These are phyloP conservation scores for Phalacrocorax brasilianus DNA, from an alignment of 2,113 vertebrate species.

Conservation along the genomic window DNA sequence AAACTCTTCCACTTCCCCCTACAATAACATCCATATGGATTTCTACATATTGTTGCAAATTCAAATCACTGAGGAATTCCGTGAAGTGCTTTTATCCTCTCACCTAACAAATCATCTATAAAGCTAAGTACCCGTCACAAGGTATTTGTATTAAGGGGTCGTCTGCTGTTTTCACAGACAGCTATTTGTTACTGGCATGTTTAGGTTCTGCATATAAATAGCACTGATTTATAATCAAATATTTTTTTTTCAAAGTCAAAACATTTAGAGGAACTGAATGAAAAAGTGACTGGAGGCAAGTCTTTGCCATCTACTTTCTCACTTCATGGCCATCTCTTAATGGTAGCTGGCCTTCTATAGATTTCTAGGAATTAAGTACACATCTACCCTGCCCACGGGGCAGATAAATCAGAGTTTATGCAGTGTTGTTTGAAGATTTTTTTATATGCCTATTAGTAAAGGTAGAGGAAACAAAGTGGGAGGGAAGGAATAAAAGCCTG, in stretches of 20 bases:
- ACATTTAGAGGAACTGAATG: conserved; percentile 50
- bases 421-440: conserved; percentile 11
- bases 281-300: conserved; percentile 29
- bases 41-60: conserved; percentile 18
- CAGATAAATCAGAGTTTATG: conserved; percentile 25
- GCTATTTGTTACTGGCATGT: conserved; percentile 51
- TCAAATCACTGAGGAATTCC: conserved; percentile 33
- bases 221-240: conserved; percentile 49
- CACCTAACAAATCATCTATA: conserved; percentile 41
- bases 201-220: conserved; percentile 48
- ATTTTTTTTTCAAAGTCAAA: conserved; percentile 52
- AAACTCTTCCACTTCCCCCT: neutral
- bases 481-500: neutral
- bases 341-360: neutral
- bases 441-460: neutral
- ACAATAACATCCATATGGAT: neutral
- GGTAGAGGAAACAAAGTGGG: neutral
- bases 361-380: neutral
- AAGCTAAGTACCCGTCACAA: conserved; percentile 16
- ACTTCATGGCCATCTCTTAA: neutral
- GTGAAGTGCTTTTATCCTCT: conserved; percentile 20
- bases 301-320: neutral
- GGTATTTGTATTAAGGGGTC: conserved; percentile 37
- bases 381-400: neutral
- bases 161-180: conserved; percentile 41